phyloP scores from a whole-genome alignment of 92 coral and sea anemone species.

The Bergia sp. region DNA sequence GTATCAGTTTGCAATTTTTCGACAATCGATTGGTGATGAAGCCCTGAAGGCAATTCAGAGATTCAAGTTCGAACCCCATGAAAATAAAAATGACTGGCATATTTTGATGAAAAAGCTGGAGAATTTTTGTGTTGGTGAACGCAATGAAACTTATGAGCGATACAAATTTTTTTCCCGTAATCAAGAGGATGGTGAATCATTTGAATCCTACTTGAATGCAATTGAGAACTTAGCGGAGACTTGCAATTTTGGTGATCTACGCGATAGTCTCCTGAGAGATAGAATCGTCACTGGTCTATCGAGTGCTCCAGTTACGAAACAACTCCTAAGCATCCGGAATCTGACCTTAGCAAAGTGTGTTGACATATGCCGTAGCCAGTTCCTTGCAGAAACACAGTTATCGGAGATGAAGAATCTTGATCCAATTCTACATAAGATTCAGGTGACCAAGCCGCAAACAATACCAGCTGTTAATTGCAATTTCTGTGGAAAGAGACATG shows the following conservation, averaged over 20 bases:
- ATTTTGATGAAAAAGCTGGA: constrained; percentile 32
- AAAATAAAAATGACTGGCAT: constrained; percentile 32
- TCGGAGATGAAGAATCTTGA: not conserved
- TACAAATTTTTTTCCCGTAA: not conserved
- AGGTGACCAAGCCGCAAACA: no score
- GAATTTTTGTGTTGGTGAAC: not conserved
- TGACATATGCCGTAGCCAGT: not conserved
- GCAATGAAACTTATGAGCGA: constrained; percentile 16
- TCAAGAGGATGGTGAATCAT: not conserved
- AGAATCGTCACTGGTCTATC: not conserved
- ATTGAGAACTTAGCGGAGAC: not conserved
- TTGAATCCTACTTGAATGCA: not conserved
- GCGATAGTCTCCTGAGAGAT: not conserved
- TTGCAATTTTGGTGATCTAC: not conserved
- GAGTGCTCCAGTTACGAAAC: not conserved
- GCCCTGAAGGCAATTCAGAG: constrained; percentile 42
- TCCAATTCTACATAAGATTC: not conserved
- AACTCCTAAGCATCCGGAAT: not conserved
- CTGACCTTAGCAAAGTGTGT: not conserved
- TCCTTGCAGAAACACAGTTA: not conserved
- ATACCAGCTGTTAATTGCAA: not conserved
- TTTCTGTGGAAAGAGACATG: not conserved
- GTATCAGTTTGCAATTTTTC: constrained; percentile 41
- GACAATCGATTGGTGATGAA: constrained; percentile 45
- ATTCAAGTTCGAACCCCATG: constrained; percentile 6